Base-by-base conservation (phyloP, 92 coral and sea anemone genomes). In the Palythoa heliodiscus region DNA sequence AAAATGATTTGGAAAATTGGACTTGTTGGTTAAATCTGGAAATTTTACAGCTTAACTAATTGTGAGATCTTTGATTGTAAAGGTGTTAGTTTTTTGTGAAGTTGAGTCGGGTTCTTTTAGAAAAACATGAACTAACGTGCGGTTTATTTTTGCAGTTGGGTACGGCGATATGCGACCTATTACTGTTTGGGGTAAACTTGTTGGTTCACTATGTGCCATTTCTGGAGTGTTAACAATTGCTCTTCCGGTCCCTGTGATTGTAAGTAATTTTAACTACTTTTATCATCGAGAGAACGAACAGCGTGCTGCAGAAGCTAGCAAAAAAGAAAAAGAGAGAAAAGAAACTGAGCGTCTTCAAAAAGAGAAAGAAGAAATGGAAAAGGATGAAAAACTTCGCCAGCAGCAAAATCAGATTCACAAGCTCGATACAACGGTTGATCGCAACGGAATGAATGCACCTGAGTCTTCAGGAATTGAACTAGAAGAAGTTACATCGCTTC, bases 221-320 rank as follows among this genome's bases (percentile, higher is more conserved):
- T 97, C 99, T 57, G 99, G 99, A 23, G 99, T 97, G n/a, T 80
- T 97, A 73, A 97, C 99, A n/a, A 97, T 97, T 40, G 99, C 99
- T 4, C 98, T 97, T 54, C 99, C 99, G 74, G 99, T 97, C 9
- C 99, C 99, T 6, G 99, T 97, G 0, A 97, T 97, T 48, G 99
- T 97, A 76, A 92, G 97, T 52, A 97, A 97, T 77, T 97, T 97
- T 61, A 97, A 97, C 94, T 97, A 97, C 71, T 97, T 97, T 71
- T 97, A 97, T 85, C 99, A 97, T 25, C 99, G 99, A 7, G 99
- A 97, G 71, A 97, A 97, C 63, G 99, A 97, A 52, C 99, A 97
- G 77, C 88, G 99, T 12, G 99, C 99, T 0, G 99, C 99, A 0
- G 99, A 97, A 52, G 93, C 93, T 19, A 97, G 98, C 82, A 95